phyloP scores from a whole-genome alignment of 2,113 vertebrate species.

The Salvelinus sp. region DNA sequence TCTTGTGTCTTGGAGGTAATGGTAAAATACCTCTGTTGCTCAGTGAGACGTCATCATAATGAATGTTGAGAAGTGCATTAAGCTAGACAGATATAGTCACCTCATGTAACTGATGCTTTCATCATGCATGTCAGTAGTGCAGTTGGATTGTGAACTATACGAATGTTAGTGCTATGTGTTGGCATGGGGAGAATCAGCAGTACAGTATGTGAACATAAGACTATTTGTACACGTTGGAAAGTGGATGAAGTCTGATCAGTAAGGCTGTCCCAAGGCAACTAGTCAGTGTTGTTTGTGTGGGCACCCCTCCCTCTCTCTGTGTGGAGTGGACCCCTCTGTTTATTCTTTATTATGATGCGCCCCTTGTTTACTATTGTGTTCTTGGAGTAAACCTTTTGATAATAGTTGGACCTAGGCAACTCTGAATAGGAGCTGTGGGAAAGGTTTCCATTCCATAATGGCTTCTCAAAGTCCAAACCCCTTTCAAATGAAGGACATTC shows the following conservation, averaged over 20 bases:
- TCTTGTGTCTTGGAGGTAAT: too few relatives aligned
- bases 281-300: neutral
- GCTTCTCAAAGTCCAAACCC: too few relatives aligned
- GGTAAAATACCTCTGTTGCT: too few relatives aligned
- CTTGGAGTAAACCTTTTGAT: too few relatives aligned
- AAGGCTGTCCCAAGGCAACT: neutral
- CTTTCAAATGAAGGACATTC: too few relatives aligned
- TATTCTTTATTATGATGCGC: too few relatives aligned
- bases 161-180: neutral
- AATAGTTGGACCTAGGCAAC: neutral
- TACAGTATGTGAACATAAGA: neutral
- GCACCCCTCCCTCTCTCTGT: neutral
- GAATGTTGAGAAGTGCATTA: slow-evolving; percentile 16
- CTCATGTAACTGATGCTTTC: slow-evolving; percentile 4
- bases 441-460: neutral
- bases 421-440: neutral
- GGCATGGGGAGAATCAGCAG: neutral
- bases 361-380: too few relatives aligned
- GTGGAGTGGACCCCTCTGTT: too few relatives aligned
- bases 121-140: neutral
- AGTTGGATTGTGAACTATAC: neutral
- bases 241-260: neutral
- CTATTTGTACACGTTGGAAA: neutral
- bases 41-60: neutral
- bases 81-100: neutral